Percentiles rank a stretch among this genome's conserved stretches.
Evolutionary conservation across 53 echinoderm and acorn worm genomes (phyloP).

Genomic region (Echinarachnius parma): DNA sequence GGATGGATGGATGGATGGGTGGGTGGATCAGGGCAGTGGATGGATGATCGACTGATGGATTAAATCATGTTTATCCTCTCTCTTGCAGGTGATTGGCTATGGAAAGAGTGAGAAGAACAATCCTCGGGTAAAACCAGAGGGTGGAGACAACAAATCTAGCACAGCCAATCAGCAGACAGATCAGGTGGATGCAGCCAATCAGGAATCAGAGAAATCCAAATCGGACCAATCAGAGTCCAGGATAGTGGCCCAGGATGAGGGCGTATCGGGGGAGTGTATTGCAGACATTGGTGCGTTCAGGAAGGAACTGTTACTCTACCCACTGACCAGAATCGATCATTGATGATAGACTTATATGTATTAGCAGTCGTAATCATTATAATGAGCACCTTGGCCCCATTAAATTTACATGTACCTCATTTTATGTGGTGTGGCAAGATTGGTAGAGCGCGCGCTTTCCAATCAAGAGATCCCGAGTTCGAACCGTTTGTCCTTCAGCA

Average conservation of each 20-base stretch:
- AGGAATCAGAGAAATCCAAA: not conserved
- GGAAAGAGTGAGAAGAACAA: conserved; percentile 40
- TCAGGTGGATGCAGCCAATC: conserved; percentile 32
- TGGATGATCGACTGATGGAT: no score
- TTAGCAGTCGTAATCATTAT: no score
- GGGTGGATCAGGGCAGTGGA: no score
- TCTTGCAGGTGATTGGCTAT: conserved; percentile 25
- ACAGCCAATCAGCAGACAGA: conserved; percentile 18
- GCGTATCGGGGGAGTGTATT: conserved; percentile 43
- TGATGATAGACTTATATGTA: conserved; percentile 52
- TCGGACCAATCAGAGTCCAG: conserved; percentile 30
- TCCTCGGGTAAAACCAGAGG: not conserved
- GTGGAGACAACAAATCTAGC: not conserved
- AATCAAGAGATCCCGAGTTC: no score
- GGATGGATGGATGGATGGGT: no score
- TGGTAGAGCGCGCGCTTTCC: no score
- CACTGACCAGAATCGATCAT: conserved; percentile 72
- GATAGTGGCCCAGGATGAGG: conserved; percentile 57
- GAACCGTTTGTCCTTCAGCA: no score
- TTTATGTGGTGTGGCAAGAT: no score
- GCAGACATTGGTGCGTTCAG: conserved; percentile 65
- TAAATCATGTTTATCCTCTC: no score
- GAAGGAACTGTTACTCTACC: conserved; percentile 57
- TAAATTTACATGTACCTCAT: no score
- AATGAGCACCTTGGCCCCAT: no score